Conservation (phyloP, 2,888 invertebrate species). For the Lysandra coridon region DNA sequence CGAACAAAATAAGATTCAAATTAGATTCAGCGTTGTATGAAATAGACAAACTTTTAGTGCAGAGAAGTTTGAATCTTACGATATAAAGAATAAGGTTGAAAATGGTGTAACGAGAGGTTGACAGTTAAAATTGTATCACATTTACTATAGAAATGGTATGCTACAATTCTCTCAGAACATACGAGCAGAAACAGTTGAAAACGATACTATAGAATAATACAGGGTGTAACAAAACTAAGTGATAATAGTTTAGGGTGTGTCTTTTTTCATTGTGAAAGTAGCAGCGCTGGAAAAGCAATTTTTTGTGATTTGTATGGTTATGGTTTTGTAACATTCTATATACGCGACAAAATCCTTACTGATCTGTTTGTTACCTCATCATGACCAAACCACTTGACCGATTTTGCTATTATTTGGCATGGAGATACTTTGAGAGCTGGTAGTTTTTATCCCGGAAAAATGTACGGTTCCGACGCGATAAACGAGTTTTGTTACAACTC, state of each 20-base stretch:
- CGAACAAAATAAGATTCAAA: neutral
- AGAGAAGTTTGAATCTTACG: neutral
- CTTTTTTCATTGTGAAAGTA: neutral
- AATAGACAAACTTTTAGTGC: neutral
- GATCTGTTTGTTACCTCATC: too few relatives aligned
- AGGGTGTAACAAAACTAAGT: too few relatives aligned
- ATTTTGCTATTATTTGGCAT: too few relatives aligned
- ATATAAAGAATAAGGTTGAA: neutral
- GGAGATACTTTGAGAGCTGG: too few relatives aligned
- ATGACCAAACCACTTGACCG: too few relatives aligned
- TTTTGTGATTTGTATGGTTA: too few relatives aligned
- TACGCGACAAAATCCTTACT: too few relatives aligned
- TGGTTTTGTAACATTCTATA: too few relatives aligned
- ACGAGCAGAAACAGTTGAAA: neutral
- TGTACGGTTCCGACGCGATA: too few relatives aligned
- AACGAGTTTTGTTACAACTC: too few relatives aligned
- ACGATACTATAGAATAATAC: neutral
- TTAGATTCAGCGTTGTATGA: neutral
- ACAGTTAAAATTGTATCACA: slow-evolving; percentile 11
- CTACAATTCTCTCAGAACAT: neutral
- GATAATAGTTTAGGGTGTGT: neutral
- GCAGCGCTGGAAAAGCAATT: too few relatives aligned
- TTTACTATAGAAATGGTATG: neutral
- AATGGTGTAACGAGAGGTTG: neutral
- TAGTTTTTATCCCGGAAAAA: too few relatives aligned